These are phyloP conservation scores for Cynaeus angustus DNA, from an alignment of 2,888 invertebrate genomes.

Conservation along the genomic window DNA sequence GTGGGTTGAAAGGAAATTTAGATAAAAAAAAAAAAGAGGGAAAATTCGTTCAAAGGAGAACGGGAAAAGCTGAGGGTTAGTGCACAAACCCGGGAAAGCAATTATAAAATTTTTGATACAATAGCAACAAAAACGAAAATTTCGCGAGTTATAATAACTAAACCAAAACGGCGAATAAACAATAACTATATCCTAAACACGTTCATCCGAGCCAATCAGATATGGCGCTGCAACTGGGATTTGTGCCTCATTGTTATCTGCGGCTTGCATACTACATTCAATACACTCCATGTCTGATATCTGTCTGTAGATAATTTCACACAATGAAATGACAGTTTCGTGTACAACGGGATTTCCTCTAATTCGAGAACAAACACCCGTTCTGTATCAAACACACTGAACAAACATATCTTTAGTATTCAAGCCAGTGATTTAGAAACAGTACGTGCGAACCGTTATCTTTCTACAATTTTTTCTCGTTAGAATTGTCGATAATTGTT, in stretches of 20 bases:
- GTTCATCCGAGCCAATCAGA: slow-evolving; percentile 18
- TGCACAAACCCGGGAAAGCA: too few relatives aligned
- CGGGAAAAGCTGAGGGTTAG: too few relatives aligned
- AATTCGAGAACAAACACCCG: slow-evolving; percentile 61
- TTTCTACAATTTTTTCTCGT: slow-evolving; percentile 17
- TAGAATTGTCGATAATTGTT: slow-evolving; percentile 22
- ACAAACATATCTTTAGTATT: slow-evolving; percentile 62
- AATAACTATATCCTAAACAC: not conserved
- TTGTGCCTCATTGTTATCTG: slow-evolving; percentile 52
- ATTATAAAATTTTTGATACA: too few relatives aligned
- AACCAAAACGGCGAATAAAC: not conserved
- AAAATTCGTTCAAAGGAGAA: too few relatives aligned
- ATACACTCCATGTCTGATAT: slow-evolving; percentile 59
- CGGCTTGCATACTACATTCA: slow-evolving; percentile 55
- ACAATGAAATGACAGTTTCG: slow-evolving; percentile 62
- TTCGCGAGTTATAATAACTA: too few relatives aligned
- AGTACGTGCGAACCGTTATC: slow-evolving; percentile 6
- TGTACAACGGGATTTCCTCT: slow-evolving; percentile 61
- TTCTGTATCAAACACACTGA: slow-evolving; percentile 57
- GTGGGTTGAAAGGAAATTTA: not conserved
- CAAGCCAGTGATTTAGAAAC: slow-evolving; percentile 61
- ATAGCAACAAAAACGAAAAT: too few relatives aligned
- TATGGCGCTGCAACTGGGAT: slow-evolving; percentile 40
- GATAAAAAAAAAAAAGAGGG: not conserved
- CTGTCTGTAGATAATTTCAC: slow-evolving; percentile 61